Conservation (phyloP, 2,888 invertebrate genomes). For the Pachliopta kotzebuea region DNA sequence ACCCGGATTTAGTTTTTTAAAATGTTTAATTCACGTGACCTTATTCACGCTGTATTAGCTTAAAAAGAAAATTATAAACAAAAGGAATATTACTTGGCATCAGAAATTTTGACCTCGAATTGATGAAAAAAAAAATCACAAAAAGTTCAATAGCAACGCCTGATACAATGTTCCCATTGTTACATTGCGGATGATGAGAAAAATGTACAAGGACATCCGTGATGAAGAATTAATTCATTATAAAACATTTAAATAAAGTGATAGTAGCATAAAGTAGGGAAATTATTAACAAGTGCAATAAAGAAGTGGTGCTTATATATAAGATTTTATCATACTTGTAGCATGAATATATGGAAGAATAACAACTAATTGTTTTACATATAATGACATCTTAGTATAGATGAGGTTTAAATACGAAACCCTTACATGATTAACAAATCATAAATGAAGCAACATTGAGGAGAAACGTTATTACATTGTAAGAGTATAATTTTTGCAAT, state of each 20-base stretch:
- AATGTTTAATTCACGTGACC: constrained; percentile 23
- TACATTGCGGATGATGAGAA: neutral
- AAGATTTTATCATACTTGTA: neutral
- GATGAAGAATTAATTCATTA: neutral
- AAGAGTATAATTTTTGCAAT: constrained; percentile 13
- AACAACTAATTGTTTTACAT: too few species aligned
- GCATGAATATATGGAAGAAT: too few species aligned
- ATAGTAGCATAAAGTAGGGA: neutral
- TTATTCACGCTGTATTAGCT: constrained; percentile 5
- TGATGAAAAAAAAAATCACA: constrained; percentile 1
- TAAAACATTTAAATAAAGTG: neutral
- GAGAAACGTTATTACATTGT: neutral
- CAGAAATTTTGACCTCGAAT: constrained; percentile 1
- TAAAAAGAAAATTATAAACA: constrained; percentile 13
- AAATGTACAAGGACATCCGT: constrained; percentile 3
- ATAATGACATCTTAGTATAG: too few species aligned
- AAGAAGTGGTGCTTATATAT: neutral
- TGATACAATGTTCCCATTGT: constrained; percentile 3
- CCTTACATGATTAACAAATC: too few species aligned
- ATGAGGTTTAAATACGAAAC: too few species aligned
- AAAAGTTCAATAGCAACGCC: constrained; percentile 3
- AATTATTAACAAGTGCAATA: neutral
- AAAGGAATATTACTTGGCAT: neutral
- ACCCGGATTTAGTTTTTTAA: constrained; percentile 17
- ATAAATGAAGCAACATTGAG: too few species aligned